Conservation (phyloP, 2,113 vertebrate genomes). For the Choloepus hoffmanni region DNA sequence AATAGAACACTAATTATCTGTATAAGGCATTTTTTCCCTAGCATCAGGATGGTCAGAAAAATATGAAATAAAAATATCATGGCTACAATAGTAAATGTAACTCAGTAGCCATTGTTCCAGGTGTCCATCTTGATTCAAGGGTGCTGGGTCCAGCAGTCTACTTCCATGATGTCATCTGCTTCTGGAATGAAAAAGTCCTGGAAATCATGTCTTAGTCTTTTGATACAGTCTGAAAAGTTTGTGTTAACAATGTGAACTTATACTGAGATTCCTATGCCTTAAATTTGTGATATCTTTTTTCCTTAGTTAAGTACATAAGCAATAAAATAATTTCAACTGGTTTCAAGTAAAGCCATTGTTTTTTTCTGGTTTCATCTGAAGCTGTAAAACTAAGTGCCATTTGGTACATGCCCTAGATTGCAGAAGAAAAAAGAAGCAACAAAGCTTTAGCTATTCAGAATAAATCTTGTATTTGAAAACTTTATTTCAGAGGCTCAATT, state of each 20-base stretch:
- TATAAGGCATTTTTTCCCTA: neutral
- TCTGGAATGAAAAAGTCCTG: neutral
- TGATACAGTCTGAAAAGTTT: neutral
- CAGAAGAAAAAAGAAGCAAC: neutral
- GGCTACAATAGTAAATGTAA: neutral
- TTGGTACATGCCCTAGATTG: neutral
- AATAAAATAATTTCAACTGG: neutral
- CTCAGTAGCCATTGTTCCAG: neutral
- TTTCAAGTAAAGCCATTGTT: neutral
- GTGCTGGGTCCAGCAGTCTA: neutral
- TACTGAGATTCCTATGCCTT: neutral
- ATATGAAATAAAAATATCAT: conserved; percentile 11
- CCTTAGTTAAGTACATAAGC: neutral
- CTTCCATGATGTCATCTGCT: neutral
- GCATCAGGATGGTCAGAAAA: conserved; percentile 30
- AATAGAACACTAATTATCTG: neutral
- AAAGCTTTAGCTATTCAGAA: neutral
- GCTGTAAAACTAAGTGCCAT: neutral
- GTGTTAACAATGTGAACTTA: neutral
- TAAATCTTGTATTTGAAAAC: conserved; percentile 21
- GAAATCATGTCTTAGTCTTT: neutral
- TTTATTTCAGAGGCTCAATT: conserved; percentile 52
- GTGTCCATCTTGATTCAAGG: neutral
- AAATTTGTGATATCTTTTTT: neutral
- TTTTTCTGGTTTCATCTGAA: neutral